Conservation (phyloP, 2,888 invertebrate species). For the Callosobruchus maculatus region DNA sequence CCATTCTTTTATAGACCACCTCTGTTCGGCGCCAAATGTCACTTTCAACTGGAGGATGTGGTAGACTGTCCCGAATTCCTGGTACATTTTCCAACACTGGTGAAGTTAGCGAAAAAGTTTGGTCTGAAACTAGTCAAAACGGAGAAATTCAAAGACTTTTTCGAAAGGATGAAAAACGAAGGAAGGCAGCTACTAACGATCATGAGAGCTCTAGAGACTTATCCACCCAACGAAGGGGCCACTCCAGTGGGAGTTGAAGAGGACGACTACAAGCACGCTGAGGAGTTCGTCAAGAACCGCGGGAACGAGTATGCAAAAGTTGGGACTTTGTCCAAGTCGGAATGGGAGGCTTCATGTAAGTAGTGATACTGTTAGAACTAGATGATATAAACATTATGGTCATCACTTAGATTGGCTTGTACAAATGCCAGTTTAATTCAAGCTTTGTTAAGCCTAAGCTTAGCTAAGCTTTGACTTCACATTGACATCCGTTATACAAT, state of each 20-base stretch:
- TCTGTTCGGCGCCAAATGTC: constrained; percentile 92
- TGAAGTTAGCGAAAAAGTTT: constrained; percentile 68
- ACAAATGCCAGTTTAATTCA: too few species aligned
- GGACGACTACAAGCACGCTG: constrained; percentile 73
- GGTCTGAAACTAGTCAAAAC: constrained; percentile 67
- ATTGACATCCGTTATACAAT: too few species aligned
- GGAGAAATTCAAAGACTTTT: constrained; percentile 78
- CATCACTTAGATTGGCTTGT: too few species aligned
- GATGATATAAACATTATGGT: too few species aligned
- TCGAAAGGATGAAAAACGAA: constrained; percentile 59
- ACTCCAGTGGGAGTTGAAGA: constrained; percentile 58
- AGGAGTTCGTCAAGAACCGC: constrained; percentile 53
- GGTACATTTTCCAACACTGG: constrained; percentile 85
- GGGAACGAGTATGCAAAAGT: constrained; percentile 48
- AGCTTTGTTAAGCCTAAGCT: too few species aligned
- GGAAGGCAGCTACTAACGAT: constrained; percentile 62
- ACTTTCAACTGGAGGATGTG: constrained; percentile 92
- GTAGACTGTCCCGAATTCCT: constrained; percentile 99
- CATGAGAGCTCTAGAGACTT: constrained; percentile 80
- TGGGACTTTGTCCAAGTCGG: constrained; percentile 82
- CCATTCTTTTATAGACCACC: constrained; percentile 63
- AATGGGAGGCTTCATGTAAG: constrained; percentile 93
- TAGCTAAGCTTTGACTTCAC: too few species aligned
- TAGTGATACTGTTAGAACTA: too few species aligned
- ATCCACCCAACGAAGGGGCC: constrained; percentile 60